A percentile compares a stretch with the other conserved stretches of the same genome.
Evolutionary conservation across 2,888 invertebrate genomes (phyloP).

Genomic region (Scaeva pyrastri): DNA sequence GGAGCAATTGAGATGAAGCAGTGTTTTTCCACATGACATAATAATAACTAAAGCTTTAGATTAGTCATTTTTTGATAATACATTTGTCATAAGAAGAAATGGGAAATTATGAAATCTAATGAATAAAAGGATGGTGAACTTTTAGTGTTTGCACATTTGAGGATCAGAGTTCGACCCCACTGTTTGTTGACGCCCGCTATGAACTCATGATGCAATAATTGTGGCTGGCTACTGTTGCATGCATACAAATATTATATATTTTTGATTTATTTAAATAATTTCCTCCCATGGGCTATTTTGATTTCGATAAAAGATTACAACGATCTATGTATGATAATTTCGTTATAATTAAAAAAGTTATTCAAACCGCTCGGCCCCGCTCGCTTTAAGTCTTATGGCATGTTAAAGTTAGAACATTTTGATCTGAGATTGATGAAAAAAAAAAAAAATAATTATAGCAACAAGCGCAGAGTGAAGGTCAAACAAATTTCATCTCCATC

Average conservation of each 20-base stretch:
- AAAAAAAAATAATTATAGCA: slow-evolving; percentile 60
- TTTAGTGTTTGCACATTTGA: too few relatives aligned
- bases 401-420: slow-evolving; percentile 54
- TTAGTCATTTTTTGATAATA: too few relatives aligned
- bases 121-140: too few relatives aligned
- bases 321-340: slow-evolving; percentile 68
- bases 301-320: slow-evolving; percentile 61
- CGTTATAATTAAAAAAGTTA: slow-evolving; percentile 57
- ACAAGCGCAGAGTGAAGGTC: slow-evolving; percentile 68
- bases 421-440: background rate
- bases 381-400: slow-evolving; percentile 11
- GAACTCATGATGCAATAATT: slow-evolving; percentile 54
- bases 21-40: too few relatives aligned
- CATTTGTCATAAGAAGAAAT: too few relatives aligned
- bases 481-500: slow-evolving; percentile 67
- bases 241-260: background rate
- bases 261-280: slow-evolving; percentile 48
- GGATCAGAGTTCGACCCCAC: background rate
- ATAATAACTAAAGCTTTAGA: too few relatives aligned
- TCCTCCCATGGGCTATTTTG: slow-evolving; percentile 29
- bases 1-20: too few relatives aligned
- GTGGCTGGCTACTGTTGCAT: background rate
- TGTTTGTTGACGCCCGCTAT: background rate
- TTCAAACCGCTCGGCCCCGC: slow-evolving; percentile 51
- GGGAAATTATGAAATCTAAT: background rate